Evolutionary conservation across 2,888 invertebrate genomes (phyloP).

Genomic region (Alcis repandata): DNA sequence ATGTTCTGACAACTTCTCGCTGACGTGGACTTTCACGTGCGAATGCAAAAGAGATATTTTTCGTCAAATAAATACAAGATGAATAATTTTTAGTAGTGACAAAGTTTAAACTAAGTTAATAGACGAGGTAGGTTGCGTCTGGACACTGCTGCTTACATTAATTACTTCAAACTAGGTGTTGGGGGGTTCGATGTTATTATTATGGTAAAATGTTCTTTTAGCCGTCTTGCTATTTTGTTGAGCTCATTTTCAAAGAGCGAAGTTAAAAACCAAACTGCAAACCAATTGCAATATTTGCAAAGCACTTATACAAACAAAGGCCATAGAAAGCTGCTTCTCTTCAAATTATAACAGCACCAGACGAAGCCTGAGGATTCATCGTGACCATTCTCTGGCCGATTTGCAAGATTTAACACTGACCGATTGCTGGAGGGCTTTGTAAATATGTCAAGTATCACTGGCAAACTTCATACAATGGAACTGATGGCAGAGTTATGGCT

Average conservation of each 20-base stretch:
- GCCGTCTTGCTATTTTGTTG: no score
- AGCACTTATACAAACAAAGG: slow-evolving; percentile 20
- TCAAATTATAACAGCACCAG: slow-evolving; percentile 14
- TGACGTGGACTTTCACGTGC: no score
- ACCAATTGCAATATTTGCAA: neutral
- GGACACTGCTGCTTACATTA: neutral
- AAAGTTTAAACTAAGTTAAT: no score
- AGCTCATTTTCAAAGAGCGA: no score
- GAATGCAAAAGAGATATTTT: no score
- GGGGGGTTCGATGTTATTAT: no score
- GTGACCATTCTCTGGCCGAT: slow-evolving; percentile 52
- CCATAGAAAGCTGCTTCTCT: slow-evolving; percentile 39
- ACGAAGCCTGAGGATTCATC: slow-evolving; percentile 38
- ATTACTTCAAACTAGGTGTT: no score
- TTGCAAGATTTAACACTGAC: slow-evolving; percentile 64
- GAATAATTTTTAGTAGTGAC: no score
- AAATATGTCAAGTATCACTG: slow-evolving; percentile 51
- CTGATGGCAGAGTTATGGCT: slow-evolving; percentile 19
- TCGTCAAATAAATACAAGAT: no score
- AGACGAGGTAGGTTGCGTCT: neutral
- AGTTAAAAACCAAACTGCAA: neutral
- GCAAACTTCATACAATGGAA: slow-evolving; percentile 10
- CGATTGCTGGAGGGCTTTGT: slow-evolving; percentile 61
- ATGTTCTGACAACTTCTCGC: no score
- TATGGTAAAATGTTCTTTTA: no score